These are phyloP conservation scores for Callyntrura sp. DNA, from an alignment of 2,888 invertebrate species.

Conservation along the genomic window DNA sequence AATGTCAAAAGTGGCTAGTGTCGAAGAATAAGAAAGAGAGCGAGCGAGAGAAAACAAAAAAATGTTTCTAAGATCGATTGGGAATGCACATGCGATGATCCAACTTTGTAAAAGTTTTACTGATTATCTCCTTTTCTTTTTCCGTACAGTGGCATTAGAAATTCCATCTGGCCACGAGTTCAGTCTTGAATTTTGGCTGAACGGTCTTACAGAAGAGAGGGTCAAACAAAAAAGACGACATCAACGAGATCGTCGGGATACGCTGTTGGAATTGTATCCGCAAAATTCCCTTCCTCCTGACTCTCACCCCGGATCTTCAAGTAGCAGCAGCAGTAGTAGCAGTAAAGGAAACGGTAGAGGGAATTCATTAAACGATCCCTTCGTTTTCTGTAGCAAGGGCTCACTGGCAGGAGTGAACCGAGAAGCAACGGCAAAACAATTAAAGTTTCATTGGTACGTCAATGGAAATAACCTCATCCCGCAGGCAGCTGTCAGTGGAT, in stretches of 20 bases:
- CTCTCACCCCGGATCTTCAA: constrained; percentile 22
- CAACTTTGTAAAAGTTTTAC: neutral
- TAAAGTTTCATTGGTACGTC: constrained; percentile 82
- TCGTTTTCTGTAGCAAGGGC: constrained; percentile 82
- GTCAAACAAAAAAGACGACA: constrained; percentile 81
- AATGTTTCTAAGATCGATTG: no score
- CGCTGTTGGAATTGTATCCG: constrained; percentile 81
- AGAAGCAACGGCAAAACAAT: constrained; percentile 78
- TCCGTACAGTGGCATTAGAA: constrained; percentile 80
- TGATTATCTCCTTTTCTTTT: neutral
- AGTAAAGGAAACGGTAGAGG: neutral
- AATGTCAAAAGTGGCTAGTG: no score
- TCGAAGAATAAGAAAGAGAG: no score
- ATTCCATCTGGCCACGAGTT: constrained; percentile 81
- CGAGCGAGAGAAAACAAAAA: neutral
- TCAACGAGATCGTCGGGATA: constrained; percentile 82
- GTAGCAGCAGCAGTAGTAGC: constrained; percentile 33
- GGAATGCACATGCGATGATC: neutral
- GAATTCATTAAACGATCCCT: constrained; percentile 67
- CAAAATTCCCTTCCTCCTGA: constrained; percentile 44
- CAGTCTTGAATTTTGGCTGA: constrained; percentile 83
- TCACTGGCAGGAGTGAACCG: constrained; percentile 82
- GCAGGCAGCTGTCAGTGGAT: constrained; percentile 67
- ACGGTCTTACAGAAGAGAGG: constrained; percentile 79
- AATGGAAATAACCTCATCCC: constrained; percentile 75